Base-by-base conservation (phyloP, 2,888 invertebrate species). In the Sarcophaga variegata region DNA sequence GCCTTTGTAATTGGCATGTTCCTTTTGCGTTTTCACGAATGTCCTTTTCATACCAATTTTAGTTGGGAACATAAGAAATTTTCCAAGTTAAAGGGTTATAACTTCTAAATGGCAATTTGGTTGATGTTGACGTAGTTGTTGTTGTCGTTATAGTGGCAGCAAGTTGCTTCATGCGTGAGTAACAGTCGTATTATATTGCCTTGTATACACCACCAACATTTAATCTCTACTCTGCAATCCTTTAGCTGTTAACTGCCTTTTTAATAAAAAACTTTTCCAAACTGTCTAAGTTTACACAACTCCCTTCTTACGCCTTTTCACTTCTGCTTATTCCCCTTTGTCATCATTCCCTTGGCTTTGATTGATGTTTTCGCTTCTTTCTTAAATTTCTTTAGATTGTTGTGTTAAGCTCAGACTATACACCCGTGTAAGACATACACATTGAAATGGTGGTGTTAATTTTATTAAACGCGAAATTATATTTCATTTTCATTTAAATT, bases 401-500 rank as follows among this genome's bases (percentile, higher is more conserved):
- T 54, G 54, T 54, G 54, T 54, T 54, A 17, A 54, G 54, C 2
- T 22, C 22, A 22, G 22, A 22, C 22, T 22, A 22, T 20, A 20
- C 20, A 20, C 20, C 12, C 12, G 4, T 2, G 54, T 54, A 54
- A 14, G 54, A 54, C 17, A 17, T 12, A 49, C 54, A 54, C 20
- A 54, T 20, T 66, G 22, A 70, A 75, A n/a, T 37, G 62, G 75
- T 20, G 79, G 84, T 81, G 81, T 87, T 87, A 71, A 85, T 87
- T 85, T 79, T 81, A 84, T 87, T 87, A 85, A 85, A 82, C 88
- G 91, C 90, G 89, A 90, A 87, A 89, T 91, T 90, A 91, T 90
- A 91, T 92, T 91, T 91, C 91, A 91, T 91, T 92, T 91, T 88
- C 88, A 89, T 78, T 77, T 67, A 90, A 91, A 91, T 91, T 89